Evolutionary conservation across 2,888 invertebrate genomes (phyloP).

Genomic region (Abscondita cerata): DNA sequence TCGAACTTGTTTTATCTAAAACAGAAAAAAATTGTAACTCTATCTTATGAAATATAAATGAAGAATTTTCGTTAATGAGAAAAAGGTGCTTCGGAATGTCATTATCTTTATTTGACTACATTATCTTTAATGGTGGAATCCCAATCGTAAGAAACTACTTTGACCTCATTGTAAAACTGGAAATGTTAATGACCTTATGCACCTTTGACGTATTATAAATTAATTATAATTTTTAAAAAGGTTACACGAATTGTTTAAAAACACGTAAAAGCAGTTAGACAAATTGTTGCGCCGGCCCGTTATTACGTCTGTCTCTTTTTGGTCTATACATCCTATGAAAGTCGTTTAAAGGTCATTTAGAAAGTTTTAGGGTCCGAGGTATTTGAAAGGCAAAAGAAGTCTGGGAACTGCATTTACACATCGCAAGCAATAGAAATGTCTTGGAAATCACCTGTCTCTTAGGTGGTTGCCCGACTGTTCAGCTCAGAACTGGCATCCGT

Average conservation of each 20-base stretch:
- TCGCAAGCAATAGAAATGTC: constrained; percentile 11
- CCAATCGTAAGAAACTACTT: constrained; percentile 1
- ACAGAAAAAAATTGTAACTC: too few relatives aligned
- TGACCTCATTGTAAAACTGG: constrained; percentile 9
- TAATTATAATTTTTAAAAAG: background rate
- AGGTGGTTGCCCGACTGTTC: constrained; percentile 31
- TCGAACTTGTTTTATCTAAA: too few relatives aligned
- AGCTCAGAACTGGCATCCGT: constrained; percentile 38
- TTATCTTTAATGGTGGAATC: constrained; percentile 6
- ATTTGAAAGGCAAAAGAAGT: constrained; percentile 23
- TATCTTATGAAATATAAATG: too few relatives aligned
- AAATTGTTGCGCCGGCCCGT: constrained; percentile 6
- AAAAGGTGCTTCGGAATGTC: too few relatives aligned
- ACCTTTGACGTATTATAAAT: constrained; percentile 1
- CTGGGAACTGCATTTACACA: constrained; percentile 21
- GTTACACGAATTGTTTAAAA: background rate
- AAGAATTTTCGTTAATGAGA: too few relatives aligned
- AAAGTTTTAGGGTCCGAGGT: constrained; percentile 16
- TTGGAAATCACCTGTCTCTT: constrained; percentile 40
- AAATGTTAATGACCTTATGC: constrained; percentile 15
- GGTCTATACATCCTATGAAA: constrained; percentile 13
- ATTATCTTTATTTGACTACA: background rate
- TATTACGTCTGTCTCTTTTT: constrained; percentile 6
- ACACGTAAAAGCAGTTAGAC: too few relatives aligned
- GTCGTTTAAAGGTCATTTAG: constrained; percentile 28